Base-by-base conservation (phyloP, 2,888 invertebrate genomes). In the Kuschelorhynchus macadamiae region DNA sequence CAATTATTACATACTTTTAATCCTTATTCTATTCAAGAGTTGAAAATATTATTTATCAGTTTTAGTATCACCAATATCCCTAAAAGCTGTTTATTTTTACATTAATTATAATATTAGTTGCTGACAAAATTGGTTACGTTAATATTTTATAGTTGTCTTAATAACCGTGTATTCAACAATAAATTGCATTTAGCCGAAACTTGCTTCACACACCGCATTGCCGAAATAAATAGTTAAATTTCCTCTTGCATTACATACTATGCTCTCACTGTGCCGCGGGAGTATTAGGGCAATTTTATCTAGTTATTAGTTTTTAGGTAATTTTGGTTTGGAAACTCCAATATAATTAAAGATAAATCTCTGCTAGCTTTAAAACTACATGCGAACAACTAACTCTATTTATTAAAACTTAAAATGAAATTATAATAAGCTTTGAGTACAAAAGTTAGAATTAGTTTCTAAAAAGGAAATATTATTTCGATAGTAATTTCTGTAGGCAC, bases 241-340 rank as follows among this genome's bases (percentile, higher is more conserved):
- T 62, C 67, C 67, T 67, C 60, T 67, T 67, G 50, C 62, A 67
- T 67, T 67, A 67, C 61, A 53, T 59, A 46, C 59, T 60, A 55
- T 47, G 49, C 49, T n/a, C n/a, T 47, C 49, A 36, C 46, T 56
- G 44, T 41, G 61, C 62, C 62, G 67, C 67, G 32, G 57, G 57
- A 61, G 62, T 62, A 67, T 67, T 67, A 67, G 67, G 57, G 53
- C 70, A 72, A 72, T 70, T 74, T 73, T 75, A 73, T 75, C 71
- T 74, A 73, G 74, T 75, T 75, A 75, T 75, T 74, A 75, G 73
- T 75, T 74, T 68, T 73, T 61, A 60, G 71, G 71, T 73, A 73
- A 73, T 75, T 73, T 68, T 70, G 74, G 72, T 74, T 74, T 72
- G 36, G 53, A 62, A 75, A 75, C 74, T 75, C 64, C 70, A 73